Evolutionary conservation across 1,140 invertebrate species (phyloP).

Genomic region (Pogonomyrmex californicus): DNA sequence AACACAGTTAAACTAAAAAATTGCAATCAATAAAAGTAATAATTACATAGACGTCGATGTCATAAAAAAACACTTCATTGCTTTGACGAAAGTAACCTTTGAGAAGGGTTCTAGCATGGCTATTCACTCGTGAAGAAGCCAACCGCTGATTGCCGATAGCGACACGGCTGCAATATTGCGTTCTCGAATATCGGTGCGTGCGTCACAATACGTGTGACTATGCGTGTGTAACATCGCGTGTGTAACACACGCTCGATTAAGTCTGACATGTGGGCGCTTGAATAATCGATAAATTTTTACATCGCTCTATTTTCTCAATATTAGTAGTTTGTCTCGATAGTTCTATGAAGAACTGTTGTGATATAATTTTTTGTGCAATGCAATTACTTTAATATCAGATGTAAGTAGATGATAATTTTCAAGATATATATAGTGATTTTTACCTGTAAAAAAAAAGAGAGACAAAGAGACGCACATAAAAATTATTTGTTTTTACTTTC

Average conservation of each 20-base stretch:
- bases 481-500: not conserved
- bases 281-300: slow-evolving; percentile 56
- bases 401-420: not conserved
- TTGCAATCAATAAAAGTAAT: not conserved
- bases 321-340: not conserved
- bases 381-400: not conserved
- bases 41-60: not conserved
- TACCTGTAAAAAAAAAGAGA: no score
- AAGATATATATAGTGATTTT: not conserved
- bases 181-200: slow-evolving; percentile 47
- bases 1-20: not conserved
- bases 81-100: slow-evolving; percentile 22
- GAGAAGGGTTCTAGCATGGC: slow-evolving; percentile 14
- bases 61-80: slow-evolving; percentile 13
- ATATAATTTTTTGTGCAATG: not conserved
- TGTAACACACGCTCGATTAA: slow-evolving; percentile 57
- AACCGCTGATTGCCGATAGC: slow-evolving; percentile 39
- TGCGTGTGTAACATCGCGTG: slow-evolving; percentile 9
- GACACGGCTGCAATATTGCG: slow-evolving; percentile 54
- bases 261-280: slow-evolving; percentile 22
- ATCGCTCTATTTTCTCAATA: slow-evolving; percentile 32
- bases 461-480: no score
- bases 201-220: slow-evolving; percentile 33
- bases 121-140: slow-evolving; percentile 51
- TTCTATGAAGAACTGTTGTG: slow-evolving; percentile 4